Base-by-base conservation (phyloP, 1,140 invertebrate genomes). In the Parapsyche elsis region DNA sequence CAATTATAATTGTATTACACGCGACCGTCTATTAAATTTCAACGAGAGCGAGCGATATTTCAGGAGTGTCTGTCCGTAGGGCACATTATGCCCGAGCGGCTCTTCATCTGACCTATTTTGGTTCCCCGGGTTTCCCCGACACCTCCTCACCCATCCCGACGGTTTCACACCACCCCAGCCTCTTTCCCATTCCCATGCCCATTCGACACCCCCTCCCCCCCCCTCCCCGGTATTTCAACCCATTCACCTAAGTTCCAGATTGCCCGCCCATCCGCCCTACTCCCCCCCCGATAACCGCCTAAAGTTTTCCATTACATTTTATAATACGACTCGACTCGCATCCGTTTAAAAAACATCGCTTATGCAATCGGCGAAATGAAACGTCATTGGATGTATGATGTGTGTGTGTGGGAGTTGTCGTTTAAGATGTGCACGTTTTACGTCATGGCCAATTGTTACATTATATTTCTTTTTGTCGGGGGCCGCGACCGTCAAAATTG, bases 41-140 rank as follows among this genome's bases (percentile, higher is more conserved):
- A 49, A 14, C 71, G 73, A 24, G 73, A 67, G 64, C 64, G 10
- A 24, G 64, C 26, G 64, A 49, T 73, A 73, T 73, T 73, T 73
- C 71, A 73, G 71, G 7, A 24, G 23, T 46, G 73, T 76, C 73
- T 59, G 73, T 76, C 44, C 46, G 49, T 30, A 21, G 46, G 44
- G 73, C 73, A 59, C 73, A 76, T 76, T 76, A 76, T 76, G 23
- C 73, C 73, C 73, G 44, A 76, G 44, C 73, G 44, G 46, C 73
- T 76, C 73, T 76, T 59, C 73, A 76, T 76, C 53, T 76, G 73
- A 76, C 73, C 73, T 76, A 76, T 76, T 76, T 76, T 38, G 73
- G 26, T 76, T 57, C 46, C 73, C 73, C 73, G 71, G 38, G 71
- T 53, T 73, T 73, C 46, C 71, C 71, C 71, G 16, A 76, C 73